Base-by-base conservation (phyloP, 30 jellyfish, hydroid and myxozoan species). In the Chrysaora quinquecirrha region DNA sequence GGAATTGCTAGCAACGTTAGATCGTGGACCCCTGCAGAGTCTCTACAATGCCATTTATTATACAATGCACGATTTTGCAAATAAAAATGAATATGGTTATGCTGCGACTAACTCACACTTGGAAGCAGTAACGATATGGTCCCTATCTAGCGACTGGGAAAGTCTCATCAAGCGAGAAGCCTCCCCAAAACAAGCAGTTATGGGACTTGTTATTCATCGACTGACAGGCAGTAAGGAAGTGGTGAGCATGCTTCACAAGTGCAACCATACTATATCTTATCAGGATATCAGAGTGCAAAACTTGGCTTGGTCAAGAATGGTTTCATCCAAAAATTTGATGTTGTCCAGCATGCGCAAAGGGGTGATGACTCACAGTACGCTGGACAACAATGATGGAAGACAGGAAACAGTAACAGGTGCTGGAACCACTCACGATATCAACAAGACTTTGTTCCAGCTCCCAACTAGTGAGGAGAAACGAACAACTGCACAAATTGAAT, bases 381-480 rank as follows among this genome's bases (percentile, higher is more conserved):
- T 60, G 12, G 88, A 54, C 66, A 76, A 76, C 78, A 76, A 52
- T 58, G 88, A 76, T 60, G 79, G 80, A 34, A 31, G 80, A 60
- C 88, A 76, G 79, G 88, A 76, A 0, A 76, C 88, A 0, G 0
- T 32, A 30, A 76, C 88, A 7, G 88, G n/a, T n/a, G n/a, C n/a
- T n/a, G n/a, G n/a, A n/a, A n/a, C n/a, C n/a, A n/a, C n/a, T n/a
- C n/a, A n/a, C 25, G 85, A 80, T 46, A 80, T 86, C 31, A 80
- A 67, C 47, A 80, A 22, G 86, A 68, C 91, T 14, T 50, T 80
- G 18, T 80, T 80, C 48, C 85, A 48, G 78, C 34, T 76, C n/a
- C 88, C 68, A 73, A n/a, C 72, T n/a, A 22, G 73, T 14, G 20
- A 54, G 29, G 68, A 76, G 31, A 30, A 20, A 31, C 21, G 25